These are phyloP conservation scores for Botrylloides violaceus DNA, from an alignment of 23 tunicate genomes.

Conservation along the genomic window DNA sequence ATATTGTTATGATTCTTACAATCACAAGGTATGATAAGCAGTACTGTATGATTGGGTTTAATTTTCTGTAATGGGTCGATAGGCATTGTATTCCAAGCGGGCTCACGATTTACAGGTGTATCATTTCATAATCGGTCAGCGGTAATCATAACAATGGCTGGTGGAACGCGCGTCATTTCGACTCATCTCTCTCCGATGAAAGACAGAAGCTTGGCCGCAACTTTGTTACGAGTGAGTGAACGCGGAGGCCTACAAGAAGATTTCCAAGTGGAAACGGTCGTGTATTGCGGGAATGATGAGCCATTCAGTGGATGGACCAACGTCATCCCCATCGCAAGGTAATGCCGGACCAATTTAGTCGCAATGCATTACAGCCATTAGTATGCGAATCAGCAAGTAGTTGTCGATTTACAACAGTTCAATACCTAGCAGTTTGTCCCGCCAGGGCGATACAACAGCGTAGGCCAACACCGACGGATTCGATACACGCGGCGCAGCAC, in stretches of 20 bases:
- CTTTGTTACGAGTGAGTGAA: slow-evolving; percentile 72
- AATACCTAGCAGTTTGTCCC: too few species aligned
- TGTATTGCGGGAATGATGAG: slow-evolving; percentile 57
- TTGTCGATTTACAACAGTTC: too few species aligned
- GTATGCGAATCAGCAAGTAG: too few species aligned
- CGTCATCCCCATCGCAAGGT: slow-evolving; percentile 65
- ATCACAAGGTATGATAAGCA: too few species aligned
- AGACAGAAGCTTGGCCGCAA: slow-evolving; percentile 56
- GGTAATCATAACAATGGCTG: slow-evolving; percentile 9
- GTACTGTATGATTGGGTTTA: too few species aligned
- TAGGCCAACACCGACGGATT: too few species aligned
- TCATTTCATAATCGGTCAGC: not conserved
- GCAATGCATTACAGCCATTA: too few species aligned
- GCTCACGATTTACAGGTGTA: not conserved
- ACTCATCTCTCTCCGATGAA: slow-evolving; percentile 38
- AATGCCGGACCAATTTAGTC: too few species aligned
- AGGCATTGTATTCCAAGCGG: not conserved
- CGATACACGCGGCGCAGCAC: too few species aligned
- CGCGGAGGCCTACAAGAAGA: slow-evolving; percentile 25
- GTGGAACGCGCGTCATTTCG: slow-evolving; percentile 28
- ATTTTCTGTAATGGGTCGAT: too few species aligned
- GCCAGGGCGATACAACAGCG: too few species aligned
- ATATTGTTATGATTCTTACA: too few species aligned
- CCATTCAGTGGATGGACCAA: slow-evolving; percentile 76
- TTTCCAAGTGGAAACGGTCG: slow-evolving; percentile 35